These are phyloP conservation scores for Ischnura elegans DNA, from an alignment of 2,888 invertebrate genomes.

Conservation along the genomic window DNA sequence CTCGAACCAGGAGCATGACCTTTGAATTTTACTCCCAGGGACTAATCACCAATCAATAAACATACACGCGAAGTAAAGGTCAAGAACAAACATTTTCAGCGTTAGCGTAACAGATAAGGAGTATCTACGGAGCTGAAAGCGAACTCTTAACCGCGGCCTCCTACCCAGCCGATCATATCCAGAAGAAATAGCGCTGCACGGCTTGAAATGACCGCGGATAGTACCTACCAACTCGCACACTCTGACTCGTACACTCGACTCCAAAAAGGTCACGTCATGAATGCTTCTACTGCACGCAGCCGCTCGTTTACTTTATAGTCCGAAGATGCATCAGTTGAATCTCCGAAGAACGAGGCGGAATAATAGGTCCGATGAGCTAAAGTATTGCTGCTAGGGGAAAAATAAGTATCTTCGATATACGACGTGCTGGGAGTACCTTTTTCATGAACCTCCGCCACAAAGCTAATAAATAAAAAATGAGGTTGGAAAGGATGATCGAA, in stretches of 20 bases:
- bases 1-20: no score
- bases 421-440: not conserved
- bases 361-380: not conserved
- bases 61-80: no score
- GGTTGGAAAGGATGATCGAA: not conserved
- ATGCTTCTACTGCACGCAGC: no score
- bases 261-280: no score
- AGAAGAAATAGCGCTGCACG: not conserved
- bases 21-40: no score
- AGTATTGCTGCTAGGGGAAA: not conserved
- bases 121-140: no score
- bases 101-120: no score
- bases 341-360: not conserved
- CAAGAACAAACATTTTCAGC: no score
- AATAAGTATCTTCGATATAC: not conserved
- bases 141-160: not conserved
- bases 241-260: not conserved
- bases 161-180: not conserved
- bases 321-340: not conserved
- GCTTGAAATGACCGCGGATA: not conserved
- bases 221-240: no score
- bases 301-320: no score
- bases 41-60: no score
- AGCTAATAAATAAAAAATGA: not conserved
- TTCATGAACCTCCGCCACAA: not conserved